A percentile compares a stretch with the other conserved stretches of the same genome.
phyloP scores from a whole-genome alignment of 2,113 vertebrate genomes.

The Thermophis baileyi region DNA sequence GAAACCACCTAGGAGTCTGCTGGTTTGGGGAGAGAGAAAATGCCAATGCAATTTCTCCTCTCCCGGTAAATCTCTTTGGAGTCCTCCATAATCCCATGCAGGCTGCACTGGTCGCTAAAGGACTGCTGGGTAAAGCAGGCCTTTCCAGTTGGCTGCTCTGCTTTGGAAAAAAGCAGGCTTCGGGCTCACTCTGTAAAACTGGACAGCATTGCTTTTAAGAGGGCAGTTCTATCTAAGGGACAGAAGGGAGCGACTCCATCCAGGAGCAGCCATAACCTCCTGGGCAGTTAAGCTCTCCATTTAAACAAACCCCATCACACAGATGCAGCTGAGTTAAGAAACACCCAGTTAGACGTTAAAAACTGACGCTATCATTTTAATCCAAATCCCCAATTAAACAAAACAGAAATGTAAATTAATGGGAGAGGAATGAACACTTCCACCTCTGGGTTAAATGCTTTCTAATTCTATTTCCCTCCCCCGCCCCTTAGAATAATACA shows the following conservation, averaged over 20 bases:
- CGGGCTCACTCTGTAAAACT: background rate
- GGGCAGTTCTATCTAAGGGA: background rate
- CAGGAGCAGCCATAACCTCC: background rate
- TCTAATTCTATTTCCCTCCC: background rate
- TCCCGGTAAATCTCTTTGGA: conserved; percentile 33
- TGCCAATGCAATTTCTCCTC: conserved; percentile 16
- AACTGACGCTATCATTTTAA: background rate
- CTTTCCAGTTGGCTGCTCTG: conserved; percentile 42
- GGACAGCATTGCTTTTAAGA: background rate
- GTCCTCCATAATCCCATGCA: conserved; percentile 56
- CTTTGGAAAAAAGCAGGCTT: background rate
- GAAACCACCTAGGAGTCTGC: background rate
- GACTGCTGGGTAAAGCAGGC: conserved; percentile 49
- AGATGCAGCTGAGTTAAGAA: background rate
- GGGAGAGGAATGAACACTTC: background rate
- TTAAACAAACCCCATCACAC: background rate
- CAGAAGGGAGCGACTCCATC: background rate
- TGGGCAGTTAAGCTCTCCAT: background rate
- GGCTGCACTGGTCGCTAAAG: conserved; percentile 51
- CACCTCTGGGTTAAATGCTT: background rate
- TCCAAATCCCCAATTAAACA: background rate
- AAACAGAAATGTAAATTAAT: background rate
- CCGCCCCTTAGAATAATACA: background rate
- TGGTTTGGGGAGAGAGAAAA: background rate
- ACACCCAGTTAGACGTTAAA: background rate